These are phyloP conservation scores for Eilema depressum DNA, from an alignment of 2,888 invertebrate species.

Conservation along the genomic window DNA sequence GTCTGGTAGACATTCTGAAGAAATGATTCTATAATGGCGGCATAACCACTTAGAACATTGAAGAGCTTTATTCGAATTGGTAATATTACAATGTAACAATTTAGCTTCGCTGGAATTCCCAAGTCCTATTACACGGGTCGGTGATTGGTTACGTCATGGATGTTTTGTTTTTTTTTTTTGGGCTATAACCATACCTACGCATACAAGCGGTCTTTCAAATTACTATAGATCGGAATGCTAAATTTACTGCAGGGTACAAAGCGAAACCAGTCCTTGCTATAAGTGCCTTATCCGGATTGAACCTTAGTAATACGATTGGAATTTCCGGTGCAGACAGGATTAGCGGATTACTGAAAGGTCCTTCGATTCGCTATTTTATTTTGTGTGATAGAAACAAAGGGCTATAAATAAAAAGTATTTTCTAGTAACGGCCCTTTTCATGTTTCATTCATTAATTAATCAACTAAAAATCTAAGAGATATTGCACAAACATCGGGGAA, in stretches of 20 bases:
- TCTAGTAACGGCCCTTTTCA: background rate
- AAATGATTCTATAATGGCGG: conserved; percentile 17
- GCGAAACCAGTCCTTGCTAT: conserved; percentile 6
- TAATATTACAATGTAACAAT: conserved; percentile 32
- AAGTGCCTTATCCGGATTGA: background rate
- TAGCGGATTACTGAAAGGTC: background rate
- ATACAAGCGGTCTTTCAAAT: conserved; percentile 29
- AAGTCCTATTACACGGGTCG: conserved; percentile 44
- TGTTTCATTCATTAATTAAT: background rate
- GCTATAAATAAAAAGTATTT: background rate
- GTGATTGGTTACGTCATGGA: conserved; percentile 25
- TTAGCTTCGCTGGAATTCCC: conserved; percentile 32
- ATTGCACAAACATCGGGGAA: background rate
- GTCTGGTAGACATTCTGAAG: background rate
- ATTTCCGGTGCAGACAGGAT: conserved; percentile 10
- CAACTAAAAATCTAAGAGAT: background rate
- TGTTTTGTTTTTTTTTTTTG: conserved; percentile 24
- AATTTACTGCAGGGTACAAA: conserved; percentile 14
- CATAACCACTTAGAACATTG: conserved; percentile 9
- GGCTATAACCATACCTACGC: conserved; percentile 22
- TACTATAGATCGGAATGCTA: conserved; percentile 20
- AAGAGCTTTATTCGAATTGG: conserved; percentile 31
- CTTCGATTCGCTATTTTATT: background rate
- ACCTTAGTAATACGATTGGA: conserved; percentile 13
- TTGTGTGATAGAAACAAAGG: background rate